Evolutionary conservation across 2,797 vertebrate genomes (phyloP), one percentile per base, ranked within the genome.

Genomic region (Aratinga solstitialis): DNA sequence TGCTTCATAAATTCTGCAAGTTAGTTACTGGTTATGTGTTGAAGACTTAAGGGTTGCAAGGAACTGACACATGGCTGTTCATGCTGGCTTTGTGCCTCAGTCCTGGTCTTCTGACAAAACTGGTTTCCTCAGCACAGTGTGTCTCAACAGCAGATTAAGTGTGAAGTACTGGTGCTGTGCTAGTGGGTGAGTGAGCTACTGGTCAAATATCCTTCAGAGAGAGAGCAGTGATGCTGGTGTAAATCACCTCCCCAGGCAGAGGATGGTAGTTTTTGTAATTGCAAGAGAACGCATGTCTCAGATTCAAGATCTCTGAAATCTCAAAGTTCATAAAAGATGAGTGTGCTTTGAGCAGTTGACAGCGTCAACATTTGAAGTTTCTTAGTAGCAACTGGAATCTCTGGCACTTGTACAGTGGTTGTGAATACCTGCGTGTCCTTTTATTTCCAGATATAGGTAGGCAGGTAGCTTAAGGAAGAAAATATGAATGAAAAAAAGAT

Each of bases 171-270:
- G 36, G 8, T 68, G 51, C 21, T 48, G 22, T 51, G 30, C 40
- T 80, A 71, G 24, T 51, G 56, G n/a, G 24, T 69, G 22, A 29
- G 65, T 32, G 68, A 59, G 23, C 11, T 87, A 16, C 59, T 10
- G 11, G 29, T n/a, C 19, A 34, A 51, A 34, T 19, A 36, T 34
- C 18, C 20, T 36, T 45, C 11, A 34, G 29, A 54, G 53, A 74
- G 32, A 40, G 30, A 53, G 50, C 73, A 29, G 34, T n/a, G 40
- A 18, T 30, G n/a, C 10, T 1, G 1, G 17, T 7, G 24, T 42
- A 47, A 20, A 24, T 47, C 15, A 7, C n/a, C 10, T 74, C 32
- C 13, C 8, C 29, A 24, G 43, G 11, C 0, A 0, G 11, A 12
- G 38, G 30, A 7, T 56, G 17, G 16, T 54, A 24, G 36, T 19